phyloP scores from a whole-genome alignment of 2,113 vertebrate genomes.

The Macroglossus sobrinus region DNA sequence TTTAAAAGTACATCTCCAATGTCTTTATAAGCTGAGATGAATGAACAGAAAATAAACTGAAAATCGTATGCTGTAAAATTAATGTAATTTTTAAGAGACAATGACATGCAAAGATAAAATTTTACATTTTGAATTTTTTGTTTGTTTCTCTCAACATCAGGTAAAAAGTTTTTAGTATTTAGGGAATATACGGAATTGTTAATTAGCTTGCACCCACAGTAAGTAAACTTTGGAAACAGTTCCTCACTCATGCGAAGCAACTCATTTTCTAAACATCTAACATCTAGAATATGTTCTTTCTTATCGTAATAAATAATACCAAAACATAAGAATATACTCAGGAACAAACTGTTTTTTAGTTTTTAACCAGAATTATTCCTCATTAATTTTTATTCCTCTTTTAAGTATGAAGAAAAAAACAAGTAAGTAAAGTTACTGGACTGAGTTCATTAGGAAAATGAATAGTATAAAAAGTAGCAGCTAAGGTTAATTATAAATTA shows the following conservation, averaged over 20 bases:
- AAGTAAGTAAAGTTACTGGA: not conserved
- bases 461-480: not conserved
- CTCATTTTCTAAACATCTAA: not conserved
- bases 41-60: not conserved
- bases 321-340: not conserved
- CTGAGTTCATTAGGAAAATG: not conserved
- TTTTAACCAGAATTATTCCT: not conserved
- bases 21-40: not conserved
- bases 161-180: not conserved
- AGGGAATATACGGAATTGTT: not conserved
- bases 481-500: constrained; percentile 10
- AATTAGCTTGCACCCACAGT: not conserved
- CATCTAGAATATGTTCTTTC: not conserved
- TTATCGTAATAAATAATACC: not conserved
- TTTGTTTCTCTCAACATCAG: not conserved
- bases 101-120: not conserved
- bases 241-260: not conserved
- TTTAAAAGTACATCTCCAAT: not conserved
- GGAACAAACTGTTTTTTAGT: not conserved
- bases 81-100: not conserved
- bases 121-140: not conserved
- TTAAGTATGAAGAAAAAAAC: constrained; percentile 14
- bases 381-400: not conserved
- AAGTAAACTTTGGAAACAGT: not conserved
- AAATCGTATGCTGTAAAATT: not conserved